Conservation (phyloP, 2,113 vertebrate species). For the Syngnathus scovelli region DNA sequence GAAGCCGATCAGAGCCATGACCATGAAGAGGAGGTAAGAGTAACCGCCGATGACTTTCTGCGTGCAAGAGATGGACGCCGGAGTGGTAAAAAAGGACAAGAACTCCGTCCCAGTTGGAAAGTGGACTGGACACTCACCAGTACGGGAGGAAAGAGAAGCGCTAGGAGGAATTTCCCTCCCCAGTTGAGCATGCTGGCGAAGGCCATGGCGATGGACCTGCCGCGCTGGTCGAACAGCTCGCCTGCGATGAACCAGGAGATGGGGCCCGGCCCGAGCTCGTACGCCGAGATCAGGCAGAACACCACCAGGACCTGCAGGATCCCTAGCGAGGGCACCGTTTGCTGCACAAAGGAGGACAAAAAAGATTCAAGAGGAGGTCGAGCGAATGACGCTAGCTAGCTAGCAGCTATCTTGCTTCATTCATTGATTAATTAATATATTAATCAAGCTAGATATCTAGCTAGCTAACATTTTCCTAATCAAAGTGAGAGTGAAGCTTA, state of each 20-base stretch:
- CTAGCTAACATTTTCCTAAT: too few relatives aligned
- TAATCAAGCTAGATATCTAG: too few relatives aligned
- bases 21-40: slow-evolving; percentile 72
- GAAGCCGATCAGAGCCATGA: slow-evolving; percentile 60
- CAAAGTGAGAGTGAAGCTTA: slow-evolving; percentile 27
- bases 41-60: slow-evolving; percentile 69
- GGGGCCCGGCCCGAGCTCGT: slow-evolving; percentile 62
- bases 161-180: slow-evolving; percentile 70
- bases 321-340: slow-evolving; percentile 50
- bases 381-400: too few relatives aligned
- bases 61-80: background rate
- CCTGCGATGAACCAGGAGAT: slow-evolving; percentile 69
- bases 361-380: too few relatives aligned
- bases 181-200: slow-evolving; percentile 71
- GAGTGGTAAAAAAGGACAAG: slow-evolving; percentile 18
- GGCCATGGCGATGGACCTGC: slow-evolving; percentile 62
- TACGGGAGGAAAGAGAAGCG: slow-evolving; percentile 64
- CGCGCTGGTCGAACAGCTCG: slow-evolving; percentile 65
- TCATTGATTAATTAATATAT: too few relatives aligned
- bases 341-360: slow-evolving; percentile 16
- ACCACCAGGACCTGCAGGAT: slow-evolving; percentile 62
- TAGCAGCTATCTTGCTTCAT: too few relatives aligned
- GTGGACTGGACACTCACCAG: slow-evolving; percentile 25
- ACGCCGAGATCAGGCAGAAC: slow-evolving; percentile 65
- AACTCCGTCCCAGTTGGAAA: background rate